These are phyloP conservation scores for Lasius fuliginosus DNA, from an alignment of 2,888 invertebrate genomes.

Conservation along the genomic window DNA sequence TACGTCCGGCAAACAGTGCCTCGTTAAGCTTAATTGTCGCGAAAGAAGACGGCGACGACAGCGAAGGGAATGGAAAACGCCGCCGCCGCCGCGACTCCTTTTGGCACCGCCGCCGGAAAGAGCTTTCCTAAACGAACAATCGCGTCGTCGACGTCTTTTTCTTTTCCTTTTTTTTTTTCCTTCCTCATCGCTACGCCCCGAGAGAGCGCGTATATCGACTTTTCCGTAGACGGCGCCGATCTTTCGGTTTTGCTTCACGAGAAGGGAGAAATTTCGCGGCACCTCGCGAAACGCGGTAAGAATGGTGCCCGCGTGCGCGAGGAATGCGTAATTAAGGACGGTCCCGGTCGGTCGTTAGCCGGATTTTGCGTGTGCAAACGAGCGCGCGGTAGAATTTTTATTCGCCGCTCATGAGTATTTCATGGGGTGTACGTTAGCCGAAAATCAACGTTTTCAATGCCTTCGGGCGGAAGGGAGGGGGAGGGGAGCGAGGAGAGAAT, in stretches of 20 bases:
- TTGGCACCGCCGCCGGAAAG: constrained; percentile 66
- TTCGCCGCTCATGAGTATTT: constrained; percentile 55
- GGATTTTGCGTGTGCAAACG: constrained; percentile 47
- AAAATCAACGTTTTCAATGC: constrained; percentile 38
- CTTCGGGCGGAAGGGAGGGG: neutral
- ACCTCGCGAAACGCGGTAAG: constrained; percentile 33
- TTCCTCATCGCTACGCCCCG: neutral
- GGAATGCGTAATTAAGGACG: constrained; percentile 50
- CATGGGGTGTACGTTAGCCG: constrained; percentile 41
- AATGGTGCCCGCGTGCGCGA: constrained; percentile 26
- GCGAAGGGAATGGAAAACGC: constrained; percentile 49
- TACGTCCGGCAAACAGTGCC: constrained; percentile 79
- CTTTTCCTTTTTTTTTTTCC: neutral
- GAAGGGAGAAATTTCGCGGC: constrained; percentile 16
- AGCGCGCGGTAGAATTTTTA: constrained; percentile 50
- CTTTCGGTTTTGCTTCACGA: neutral
- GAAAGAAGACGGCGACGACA: constrained; percentile 58
- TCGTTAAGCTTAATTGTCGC: constrained; percentile 81
- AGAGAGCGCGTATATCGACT: neutral
- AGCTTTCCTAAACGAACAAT: constrained; percentile 55
- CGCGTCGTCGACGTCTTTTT: neutral
- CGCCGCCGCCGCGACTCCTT: constrained; percentile 58
- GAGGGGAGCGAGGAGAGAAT: neutral
- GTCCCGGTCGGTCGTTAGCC: constrained; percentile 37
- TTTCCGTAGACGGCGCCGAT: constrained; percentile 6